phyloP scores from a whole-genome alignment of 1,140 invertebrate genomes.

The Chironomus striatipennis region DNA sequence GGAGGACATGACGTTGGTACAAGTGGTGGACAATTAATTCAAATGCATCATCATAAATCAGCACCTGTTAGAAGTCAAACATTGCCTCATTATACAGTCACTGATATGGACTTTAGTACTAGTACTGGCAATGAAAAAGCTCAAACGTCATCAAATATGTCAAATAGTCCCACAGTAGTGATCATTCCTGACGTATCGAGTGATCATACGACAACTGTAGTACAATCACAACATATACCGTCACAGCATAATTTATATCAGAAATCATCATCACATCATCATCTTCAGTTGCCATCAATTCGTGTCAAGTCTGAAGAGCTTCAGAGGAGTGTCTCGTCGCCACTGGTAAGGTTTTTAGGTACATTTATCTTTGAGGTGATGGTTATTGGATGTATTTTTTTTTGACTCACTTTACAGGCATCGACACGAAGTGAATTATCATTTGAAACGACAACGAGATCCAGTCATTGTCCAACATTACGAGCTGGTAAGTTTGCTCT shows the following conservation, averaged over 20 bases:
- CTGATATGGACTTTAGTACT: neutral
- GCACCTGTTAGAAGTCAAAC: conserved; percentile 22
- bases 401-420: conserved; percentile 18
- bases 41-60: conserved; percentile 22
- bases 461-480: conserved; percentile 66
- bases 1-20: neutral
- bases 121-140: neutral
- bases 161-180: neutral
- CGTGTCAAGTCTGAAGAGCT: conserved; percentile 45
- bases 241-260: conserved; percentile 20
- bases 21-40: conserved; percentile 23
- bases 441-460: conserved; percentile 37
- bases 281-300: conserved; percentile 36
- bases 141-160: neutral
- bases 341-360: conserved; percentile 42
- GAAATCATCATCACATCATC: neutral
- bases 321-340: conserved; percentile 49
- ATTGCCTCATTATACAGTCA: conserved; percentile 25
- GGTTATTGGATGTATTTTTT: conserved; percentile 4
- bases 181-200: conserved; percentile 20
- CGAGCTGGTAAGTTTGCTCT: conserved; percentile 33
- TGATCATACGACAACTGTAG: conserved; percentile 29
- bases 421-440: conserved; percentile 34
- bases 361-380: conserved; percentile 18
- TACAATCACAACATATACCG: conserved; percentile 26